A percentile compares a stretch with the other conserved stretches of the same genome.
phyloP scores from a whole-genome alignment of 2,888 invertebrate species.

The Epiblema foenella region DNA sequence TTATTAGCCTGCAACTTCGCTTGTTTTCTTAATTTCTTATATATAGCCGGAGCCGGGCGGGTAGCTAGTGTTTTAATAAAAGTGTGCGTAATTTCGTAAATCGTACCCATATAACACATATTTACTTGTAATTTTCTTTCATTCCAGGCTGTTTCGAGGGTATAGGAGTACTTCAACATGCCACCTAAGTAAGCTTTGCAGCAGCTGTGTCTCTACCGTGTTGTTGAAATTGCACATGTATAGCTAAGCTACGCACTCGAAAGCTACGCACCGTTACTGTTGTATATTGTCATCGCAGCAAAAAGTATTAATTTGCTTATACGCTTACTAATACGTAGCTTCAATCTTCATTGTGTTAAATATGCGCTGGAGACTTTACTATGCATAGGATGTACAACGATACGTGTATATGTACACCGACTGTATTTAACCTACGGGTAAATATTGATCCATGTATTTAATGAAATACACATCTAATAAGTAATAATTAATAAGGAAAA shows the following conservation, averaged over 20 bases:
- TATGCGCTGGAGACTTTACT: neutral
- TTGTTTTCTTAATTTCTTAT: no score
- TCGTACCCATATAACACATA: slow-evolving; percentile 31
- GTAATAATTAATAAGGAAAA: no score
- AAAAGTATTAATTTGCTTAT: slow-evolving; percentile 17
- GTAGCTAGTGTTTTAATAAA: neutral
- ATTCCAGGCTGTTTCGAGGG: slow-evolving; percentile 78
- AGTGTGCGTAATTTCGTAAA: no score
- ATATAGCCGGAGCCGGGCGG: neutral
- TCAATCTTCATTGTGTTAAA: no score
- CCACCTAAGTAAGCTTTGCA: slow-evolving; percentile 80
- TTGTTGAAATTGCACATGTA: slow-evolving; percentile 26
- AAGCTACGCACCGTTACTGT: slow-evolving; percentile 32
- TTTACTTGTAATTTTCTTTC: slow-evolving; percentile 66
- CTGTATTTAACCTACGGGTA: no score
- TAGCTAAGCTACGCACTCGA: slow-evolving; percentile 40
- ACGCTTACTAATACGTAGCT: slow-evolving; percentile 19
- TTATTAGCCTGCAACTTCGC: no score
- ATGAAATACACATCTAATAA: neutral
- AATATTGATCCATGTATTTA: neutral
- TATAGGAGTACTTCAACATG: slow-evolving; percentile 75
- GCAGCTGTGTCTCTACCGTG: slow-evolving; percentile 45
- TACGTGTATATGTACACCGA: no score
- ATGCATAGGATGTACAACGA: no score
- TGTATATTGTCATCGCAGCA: slow-evolving; percentile 15